A percentile compares a stretch with the other conserved stretches of the same genome.
Conservation (phyloP, 2,888 invertebrate genomes). For the Hypolimnas misippus region DNA sequence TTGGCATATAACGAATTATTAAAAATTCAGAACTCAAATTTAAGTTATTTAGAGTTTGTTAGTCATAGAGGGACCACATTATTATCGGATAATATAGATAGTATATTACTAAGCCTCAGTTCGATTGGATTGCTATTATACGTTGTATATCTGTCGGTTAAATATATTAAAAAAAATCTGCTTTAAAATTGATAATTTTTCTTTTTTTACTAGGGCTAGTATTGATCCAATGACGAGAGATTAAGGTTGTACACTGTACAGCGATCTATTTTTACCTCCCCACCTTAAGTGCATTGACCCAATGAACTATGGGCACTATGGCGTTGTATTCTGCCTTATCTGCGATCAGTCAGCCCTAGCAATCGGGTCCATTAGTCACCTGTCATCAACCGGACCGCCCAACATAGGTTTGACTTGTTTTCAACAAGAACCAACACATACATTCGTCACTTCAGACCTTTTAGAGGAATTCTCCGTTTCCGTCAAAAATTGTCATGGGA, state of each 20-base stretch:
- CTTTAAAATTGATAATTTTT: too few species aligned
- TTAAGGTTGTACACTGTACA: too few species aligned
- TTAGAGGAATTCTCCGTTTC: neutral
- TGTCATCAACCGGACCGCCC: neutral
- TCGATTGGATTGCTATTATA: too few species aligned
- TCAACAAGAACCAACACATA: neutral
- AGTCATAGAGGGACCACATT: too few species aligned
- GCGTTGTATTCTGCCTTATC: neutral
- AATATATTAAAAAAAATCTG: too few species aligned
- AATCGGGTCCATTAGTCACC: slow-evolving; percentile 6
- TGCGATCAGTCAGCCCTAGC: neutral
- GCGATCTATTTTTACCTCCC: neutral
- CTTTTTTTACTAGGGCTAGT: neutral
- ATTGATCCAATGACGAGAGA: neutral
- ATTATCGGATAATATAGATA: too few species aligned
- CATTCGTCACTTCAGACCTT: neutral
- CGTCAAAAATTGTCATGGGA: neutral
- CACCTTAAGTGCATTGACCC: neutral
- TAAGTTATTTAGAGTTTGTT: too few species aligned
- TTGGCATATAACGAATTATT: too few species aligned
- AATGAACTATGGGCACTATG: neutral
- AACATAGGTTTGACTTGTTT: slow-evolving; percentile 8
- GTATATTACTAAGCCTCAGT: too few species aligned
- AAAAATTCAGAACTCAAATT: too few species aligned
- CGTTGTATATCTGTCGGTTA: too few species aligned